Evolutionary conservation across 2,797 vertebrate genomes (phyloP), one percentile per base, ranked within the genome.

Genomic region (Enteromius paludinosus): DNA sequence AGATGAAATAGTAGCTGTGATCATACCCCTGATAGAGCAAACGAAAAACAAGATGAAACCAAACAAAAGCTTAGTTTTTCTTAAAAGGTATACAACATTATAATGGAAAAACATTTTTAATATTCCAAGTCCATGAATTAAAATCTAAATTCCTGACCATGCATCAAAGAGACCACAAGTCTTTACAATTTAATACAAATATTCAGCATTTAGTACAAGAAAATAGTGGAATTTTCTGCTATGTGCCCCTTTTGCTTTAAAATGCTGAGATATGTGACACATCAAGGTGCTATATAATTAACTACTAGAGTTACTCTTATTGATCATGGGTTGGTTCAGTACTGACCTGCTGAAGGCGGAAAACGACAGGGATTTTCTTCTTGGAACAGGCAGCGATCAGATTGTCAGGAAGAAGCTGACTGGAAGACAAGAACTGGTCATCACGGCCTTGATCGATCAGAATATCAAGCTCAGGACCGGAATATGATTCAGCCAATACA

Each of bases 1-100:
- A 95, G 77, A 99, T 96, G 90, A 99, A 99, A 93, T 92, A 99
- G 92, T 97, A 99, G 93, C 97, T 98, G 92, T 99, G 98, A 90
- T 99, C 98, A 0, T 98, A 99, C 69, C 97, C 98, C 98, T 99
- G 88, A 75, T 78, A 89, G 9, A 84, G 65, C 74, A 77, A 80
- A 90, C 30, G 54, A 23, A 45, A 78, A 84, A 23, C 0, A 61
- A n/a, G 41, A 43, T 9, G 28, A 4, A 41, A 56, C 6, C 0
- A 35, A 18, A 56, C 1, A n/a, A 30, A 15, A 1, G 3, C 18
- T 2, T 10, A 18, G 17, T 28, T 72, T 54, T 11, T 35, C 28
- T 35, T 49, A 25, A 69, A 45, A 69, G 25, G 9, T 28, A 11
- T 30, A 30, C 17, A 18, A 7, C 43, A 28, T 11, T 71, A 18